phyloP scores from a whole-genome alignment of 2,888 invertebrate species.

The Epinotia brunnichana region DNA sequence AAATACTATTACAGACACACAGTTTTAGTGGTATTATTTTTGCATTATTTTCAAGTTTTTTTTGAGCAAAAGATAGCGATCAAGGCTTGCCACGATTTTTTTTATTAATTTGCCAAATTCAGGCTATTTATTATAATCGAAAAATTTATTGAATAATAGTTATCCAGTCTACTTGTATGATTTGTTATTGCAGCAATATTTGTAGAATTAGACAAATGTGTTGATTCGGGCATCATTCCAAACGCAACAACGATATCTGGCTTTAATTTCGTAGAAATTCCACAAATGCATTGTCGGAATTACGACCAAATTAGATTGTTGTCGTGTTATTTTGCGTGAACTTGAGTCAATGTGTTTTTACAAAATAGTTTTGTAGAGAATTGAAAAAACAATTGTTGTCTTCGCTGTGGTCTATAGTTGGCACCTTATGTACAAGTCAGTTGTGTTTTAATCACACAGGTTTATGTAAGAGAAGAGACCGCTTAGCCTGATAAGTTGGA shows the following conservation, averaged over 20 bases:
- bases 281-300: constrained; percentile 32
- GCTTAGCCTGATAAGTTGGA: no score
- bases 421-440: not conserved
- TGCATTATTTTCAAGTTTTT: no score
- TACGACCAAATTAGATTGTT: constrained; percentile 27
- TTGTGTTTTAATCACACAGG: not conserved
- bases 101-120: no score
- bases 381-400: not conserved
- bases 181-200: not conserved
- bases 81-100: no score
- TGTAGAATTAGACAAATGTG: constrained; percentile 9
- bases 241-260: constrained; percentile 15
- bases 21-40: no score
- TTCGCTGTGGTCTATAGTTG: not conserved
- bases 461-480: not conserved
- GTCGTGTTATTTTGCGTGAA: not conserved
- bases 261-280: constrained; percentile 36
- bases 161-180: not conserved
- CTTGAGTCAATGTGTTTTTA: not conserved
- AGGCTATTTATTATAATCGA: not conserved
- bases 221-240: constrained; percentile 28
- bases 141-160: not conserved
- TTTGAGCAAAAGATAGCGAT: no score
- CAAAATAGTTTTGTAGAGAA: not conserved
- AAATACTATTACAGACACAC: no score